Base-by-base conservation (phyloP, 2,797 vertebrate genomes). In the Melanotaenia maccullochi region DNA sequence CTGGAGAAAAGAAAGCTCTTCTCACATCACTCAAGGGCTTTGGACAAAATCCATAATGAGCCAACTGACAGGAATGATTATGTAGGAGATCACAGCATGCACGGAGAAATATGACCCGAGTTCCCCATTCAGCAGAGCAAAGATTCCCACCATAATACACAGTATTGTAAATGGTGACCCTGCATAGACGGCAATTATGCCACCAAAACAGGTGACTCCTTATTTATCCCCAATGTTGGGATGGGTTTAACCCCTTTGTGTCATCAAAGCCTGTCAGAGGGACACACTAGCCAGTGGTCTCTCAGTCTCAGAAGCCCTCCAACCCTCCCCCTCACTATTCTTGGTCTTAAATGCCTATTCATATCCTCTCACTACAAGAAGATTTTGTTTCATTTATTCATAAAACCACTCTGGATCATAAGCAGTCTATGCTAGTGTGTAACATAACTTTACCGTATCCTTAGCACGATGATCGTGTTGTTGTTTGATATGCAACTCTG, bases 11-110 rank as follows among this genome's bases (percentile, higher is more conserved):
- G 84, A 91, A 82, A 87, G 89, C 79, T 93, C 91, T 93, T 94
- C 95, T 96, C 95, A 96, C 94, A 95, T 97, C 96, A 96, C 95
- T 94, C 92, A 93, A 91, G 94, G 94, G 88, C 93, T 94, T 96
- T 95, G 94, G 94, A 93, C 95, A 93, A 95, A 95, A 95, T 95
- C 91, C 90, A 94, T 96, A 97, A 96, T 96, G 94, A 96, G 92
- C 87, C 93, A 95, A 95, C 93, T 96, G 96, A 96, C 94, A 96
- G 96, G 93, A 95, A 93, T 89, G 90, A 95, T 95, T 96, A 95
- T 96, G 93, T 90, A 70, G 88, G 90, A 93, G 95, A 96, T 96
- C 93, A 94, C 88, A 95, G 94, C 92, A 93, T 85, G 89, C 93
- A 93, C 90, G 87, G 92, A 86, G 96, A 96, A 98, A 97, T 90